Conservation (phyloP, 2,113 vertebrate genomes). For the Oenanthe melanoleuca region DNA sequence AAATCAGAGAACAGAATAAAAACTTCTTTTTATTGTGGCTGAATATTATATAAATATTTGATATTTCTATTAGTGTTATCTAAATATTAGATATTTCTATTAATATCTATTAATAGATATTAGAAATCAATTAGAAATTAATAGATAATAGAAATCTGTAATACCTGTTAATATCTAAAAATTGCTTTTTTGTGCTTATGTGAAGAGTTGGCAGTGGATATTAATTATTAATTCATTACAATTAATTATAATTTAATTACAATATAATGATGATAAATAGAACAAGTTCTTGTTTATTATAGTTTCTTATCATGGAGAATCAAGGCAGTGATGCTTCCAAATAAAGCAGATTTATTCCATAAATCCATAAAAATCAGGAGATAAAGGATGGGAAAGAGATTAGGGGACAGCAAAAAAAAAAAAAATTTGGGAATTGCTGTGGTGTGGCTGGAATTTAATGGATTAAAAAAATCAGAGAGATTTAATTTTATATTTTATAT, state of each 20-base stretch:
- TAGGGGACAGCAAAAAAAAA: neutral
- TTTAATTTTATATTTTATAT: no score
- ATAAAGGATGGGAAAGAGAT: neutral
- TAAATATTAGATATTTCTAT: neutral
- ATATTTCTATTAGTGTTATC: neutral
- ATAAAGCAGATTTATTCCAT: neutral
- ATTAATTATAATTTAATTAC: neutral
- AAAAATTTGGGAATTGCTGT: neutral
- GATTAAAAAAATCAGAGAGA: no score
- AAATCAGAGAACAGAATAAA: neutral
- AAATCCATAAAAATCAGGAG: neutral
- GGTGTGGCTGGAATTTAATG: no score
- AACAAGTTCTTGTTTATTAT: neutral
- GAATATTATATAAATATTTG: no score
- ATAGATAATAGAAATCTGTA: no score
- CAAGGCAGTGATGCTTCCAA: neutral
- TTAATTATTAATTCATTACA: neutral
- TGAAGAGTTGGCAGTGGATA: neutral
- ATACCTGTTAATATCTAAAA: rapidly evolving
- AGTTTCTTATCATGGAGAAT: neutral
- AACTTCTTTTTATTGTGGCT: no score
- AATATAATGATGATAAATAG: neutral
- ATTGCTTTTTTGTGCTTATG: no score
- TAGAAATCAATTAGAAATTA: no score
- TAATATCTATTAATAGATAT: neutral